These are phyloP conservation scores for Thymelicus acteon DNA, from an alignment of 2,888 invertebrate species.

Conservation along the genomic window DNA sequence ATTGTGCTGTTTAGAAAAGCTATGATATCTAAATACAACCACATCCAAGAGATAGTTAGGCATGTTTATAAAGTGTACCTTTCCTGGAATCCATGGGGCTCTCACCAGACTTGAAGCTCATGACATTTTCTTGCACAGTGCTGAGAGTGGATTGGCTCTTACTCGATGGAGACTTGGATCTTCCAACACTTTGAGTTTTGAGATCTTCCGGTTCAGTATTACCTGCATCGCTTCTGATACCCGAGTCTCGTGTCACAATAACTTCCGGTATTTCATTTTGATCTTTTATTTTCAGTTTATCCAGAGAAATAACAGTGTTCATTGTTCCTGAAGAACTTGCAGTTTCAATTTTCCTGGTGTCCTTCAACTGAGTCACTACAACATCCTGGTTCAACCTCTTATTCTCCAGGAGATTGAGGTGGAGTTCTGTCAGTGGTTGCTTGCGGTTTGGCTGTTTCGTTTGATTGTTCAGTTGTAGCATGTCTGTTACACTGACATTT, in stretches of 20 bases:
- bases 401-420: conserved; percentile 60
- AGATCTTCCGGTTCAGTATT: conserved; percentile 41
- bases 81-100: conserved; percentile 62
- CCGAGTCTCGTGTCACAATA: conserved; percentile 52
- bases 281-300: conserved; percentile 53
- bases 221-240: conserved; percentile 34
- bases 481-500: conserved; percentile 67
- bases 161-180: conserved; percentile 70
- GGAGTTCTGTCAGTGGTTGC: conserved; percentile 63
- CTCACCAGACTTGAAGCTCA: conserved; percentile 65
- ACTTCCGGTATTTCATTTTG: conserved; percentile 55
- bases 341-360: conserved; percentile 59
- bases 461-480: conserved; percentile 61
- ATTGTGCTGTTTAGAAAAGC: too few species aligned
- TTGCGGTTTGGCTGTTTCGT: conserved; percentile 56
- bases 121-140: conserved; percentile 70
- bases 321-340: conserved; percentile 66
- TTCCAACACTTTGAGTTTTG: conserved; percentile 47
- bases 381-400: conserved; percentile 49
- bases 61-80: conserved; percentile 51
- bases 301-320: conserved; percentile 64
- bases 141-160: conserved; percentile 71
- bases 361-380: conserved; percentile 60
- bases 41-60: neutral
- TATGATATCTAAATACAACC: too few species aligned